Evolutionary conservation across 2,888 invertebrate genomes (phyloP).

Genomic region (Spodoptera littoralis): DNA sequence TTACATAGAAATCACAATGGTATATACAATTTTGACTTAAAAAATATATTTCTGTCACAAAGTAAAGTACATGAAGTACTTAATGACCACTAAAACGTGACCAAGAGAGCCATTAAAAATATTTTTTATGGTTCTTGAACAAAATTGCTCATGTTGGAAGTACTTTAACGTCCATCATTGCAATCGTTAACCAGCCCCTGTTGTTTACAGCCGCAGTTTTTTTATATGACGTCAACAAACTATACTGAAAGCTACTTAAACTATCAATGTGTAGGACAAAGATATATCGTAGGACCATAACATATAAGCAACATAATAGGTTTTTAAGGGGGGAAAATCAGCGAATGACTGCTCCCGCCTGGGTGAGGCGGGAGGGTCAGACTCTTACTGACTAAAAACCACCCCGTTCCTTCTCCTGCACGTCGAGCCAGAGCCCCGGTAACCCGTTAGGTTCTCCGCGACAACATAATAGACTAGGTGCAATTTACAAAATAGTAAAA

Average conservation of each 20-base stretch:
- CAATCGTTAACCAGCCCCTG: conserved; percentile 21
- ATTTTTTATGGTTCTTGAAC: conserved; percentile 42
- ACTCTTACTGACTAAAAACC: no score
- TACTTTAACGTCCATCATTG: conserved; percentile 43
- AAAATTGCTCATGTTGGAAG: conserved; percentile 39
- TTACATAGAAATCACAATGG: no score
- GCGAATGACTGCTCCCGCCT: no score
- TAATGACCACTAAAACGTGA: conserved; percentile 38
- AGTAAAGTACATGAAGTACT: conserved; percentile 27
- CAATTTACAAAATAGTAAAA: no score
- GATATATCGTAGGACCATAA: no score
- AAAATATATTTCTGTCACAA: conserved; percentile 24
- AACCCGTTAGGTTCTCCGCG: no score
- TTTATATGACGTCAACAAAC: background rate
- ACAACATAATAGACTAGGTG: no score
- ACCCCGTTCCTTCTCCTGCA: no score
- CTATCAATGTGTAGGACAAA: background rate
- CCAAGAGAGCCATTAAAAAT: conserved; percentile 42
- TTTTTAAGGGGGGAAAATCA: no score
- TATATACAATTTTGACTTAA: background rate
- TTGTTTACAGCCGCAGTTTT: conserved; percentile 16
- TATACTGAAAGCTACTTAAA: background rate
- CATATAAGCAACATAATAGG: no score
- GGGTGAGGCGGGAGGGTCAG: no score
- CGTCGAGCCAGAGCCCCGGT: no score